Evolutionary conservation across 2,797 vertebrate species (phyloP), one percentile per base, ranked within the genome.

Genomic region (Galago senegalensis): DNA sequence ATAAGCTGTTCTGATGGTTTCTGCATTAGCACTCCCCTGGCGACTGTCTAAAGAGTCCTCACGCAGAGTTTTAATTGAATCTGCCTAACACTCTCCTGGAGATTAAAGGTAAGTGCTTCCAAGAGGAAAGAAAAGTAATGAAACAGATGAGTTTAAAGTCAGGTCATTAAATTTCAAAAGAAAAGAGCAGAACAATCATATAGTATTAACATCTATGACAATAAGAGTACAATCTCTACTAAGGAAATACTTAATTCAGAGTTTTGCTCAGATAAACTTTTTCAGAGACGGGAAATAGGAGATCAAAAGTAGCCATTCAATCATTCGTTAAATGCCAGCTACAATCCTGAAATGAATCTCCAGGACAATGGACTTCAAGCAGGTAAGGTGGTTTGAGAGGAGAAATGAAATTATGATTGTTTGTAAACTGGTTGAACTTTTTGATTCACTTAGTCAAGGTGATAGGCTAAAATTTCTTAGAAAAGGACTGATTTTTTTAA

Each of bases 31-130:
- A 70, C 61, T 69, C 94, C 86, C 89, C 95, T 60, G 70, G 61
- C 1, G 12, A 49, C 75, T 73, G 17, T 70, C 76, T 83, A 77
- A 75, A 87, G 67, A 79, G 82, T 87, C 3, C 0, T 61, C 89
- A 73, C 13, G 79, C 89, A 87, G 94, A 92, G 89, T 93, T 96
- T 96, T 96, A 97, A 96, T 82, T 95, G 86, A 96, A 95, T 87
- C 86, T 84, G 60, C 56, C 79, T 89, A 94, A 93, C 34, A 40
- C n/a, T 77, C 53, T 96, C 60, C 70, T 89, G 49, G 58, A 97
- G 89, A 98, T 94, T 93, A 96, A 94, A 95, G 40, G 87, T 93
- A 87, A 96, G 89, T 95, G 82, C 75, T 91, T 95, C 60, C n/a
- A 95, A 85, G 77, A 88, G 88, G 46, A 95, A 95, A 93, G 53